Conservation (phyloP, 2,797 vertebrate species). For the Urosaurus nigricauda region DNA sequence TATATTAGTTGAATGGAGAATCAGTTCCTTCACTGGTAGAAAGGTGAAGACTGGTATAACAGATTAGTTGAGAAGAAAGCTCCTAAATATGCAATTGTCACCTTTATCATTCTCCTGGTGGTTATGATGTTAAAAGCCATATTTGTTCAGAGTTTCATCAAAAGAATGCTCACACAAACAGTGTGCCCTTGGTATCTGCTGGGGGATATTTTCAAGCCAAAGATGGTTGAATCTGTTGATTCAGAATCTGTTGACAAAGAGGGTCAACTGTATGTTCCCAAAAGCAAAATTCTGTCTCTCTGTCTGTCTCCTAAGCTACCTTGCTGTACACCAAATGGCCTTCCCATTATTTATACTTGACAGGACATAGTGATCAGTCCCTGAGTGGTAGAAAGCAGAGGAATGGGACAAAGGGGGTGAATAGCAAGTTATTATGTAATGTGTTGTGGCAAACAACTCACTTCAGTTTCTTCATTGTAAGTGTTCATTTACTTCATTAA, state of each 20-base stretch:
- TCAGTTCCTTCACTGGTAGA: not conserved
- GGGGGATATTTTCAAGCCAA: too few species aligned
- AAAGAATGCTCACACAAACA: constrained; percentile 47
- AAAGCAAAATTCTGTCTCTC: not conserved
- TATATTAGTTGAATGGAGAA: constrained; percentile 24
- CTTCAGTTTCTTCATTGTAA: not conserved
- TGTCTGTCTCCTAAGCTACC: too few species aligned
- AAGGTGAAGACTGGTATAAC: constrained; percentile 13
- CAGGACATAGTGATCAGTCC: constrained; percentile 24
- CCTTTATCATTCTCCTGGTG: not conserved
- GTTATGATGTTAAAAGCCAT: constrained; percentile 43
- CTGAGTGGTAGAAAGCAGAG: constrained; percentile 3
- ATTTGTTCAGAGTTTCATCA: constrained; percentile 52
- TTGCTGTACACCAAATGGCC: not conserved
- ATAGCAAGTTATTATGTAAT: not conserved
- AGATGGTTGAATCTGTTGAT: too few species aligned
- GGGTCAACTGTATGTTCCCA: constrained; percentile 14
- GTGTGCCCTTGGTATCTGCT: too few species aligned
- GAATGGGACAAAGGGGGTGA: not conserved
- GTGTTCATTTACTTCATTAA: too few species aligned
- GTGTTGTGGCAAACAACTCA: not conserved
- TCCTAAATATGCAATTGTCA: not conserved
- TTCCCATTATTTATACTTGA: not conserved
- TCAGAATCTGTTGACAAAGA: too few species aligned
- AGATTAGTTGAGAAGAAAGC: not conserved